Percentiles rank a stretch among this genome's conserved stretches.
These are phyloP conservation scores for Tragopan temminckii DNA, from an alignment of 2,797 vertebrate species.

Conservation along the genomic window DNA sequence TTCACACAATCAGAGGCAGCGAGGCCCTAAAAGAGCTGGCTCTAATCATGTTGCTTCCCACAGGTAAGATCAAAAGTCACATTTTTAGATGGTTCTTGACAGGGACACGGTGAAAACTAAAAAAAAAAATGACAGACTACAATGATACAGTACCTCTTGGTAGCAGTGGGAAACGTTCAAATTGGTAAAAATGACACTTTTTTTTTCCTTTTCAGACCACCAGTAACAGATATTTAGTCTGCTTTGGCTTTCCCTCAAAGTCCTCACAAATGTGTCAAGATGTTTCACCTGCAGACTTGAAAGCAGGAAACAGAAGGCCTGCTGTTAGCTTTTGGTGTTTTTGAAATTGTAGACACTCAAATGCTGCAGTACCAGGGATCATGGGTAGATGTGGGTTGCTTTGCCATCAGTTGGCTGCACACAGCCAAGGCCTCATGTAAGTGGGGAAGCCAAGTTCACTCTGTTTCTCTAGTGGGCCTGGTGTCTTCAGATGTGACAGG, in stretches of 20 bases:
- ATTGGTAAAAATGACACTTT: neutral
- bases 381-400: neutral
- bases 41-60: neutral
- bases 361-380: rapidly evolving
- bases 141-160: neutral
- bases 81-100: neutral
- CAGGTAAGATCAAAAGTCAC: neutral
- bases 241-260: neutral
- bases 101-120: neutral
- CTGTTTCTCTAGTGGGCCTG: rapidly evolving
- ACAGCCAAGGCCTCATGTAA: rapidly evolving
- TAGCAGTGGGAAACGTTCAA: neutral
- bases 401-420: neutral
- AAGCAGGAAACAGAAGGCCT: neutral
- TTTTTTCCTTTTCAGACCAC: neutral
- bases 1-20: neutral
- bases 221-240: neutral
- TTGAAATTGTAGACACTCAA: neutral
- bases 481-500: neutral
- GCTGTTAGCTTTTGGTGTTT: neutral
- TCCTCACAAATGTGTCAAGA: neutral
- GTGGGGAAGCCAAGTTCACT: neutral
- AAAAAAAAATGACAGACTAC: neutral
- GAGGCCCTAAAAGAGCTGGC: neutral
- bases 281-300: neutral